These are phyloP conservation scores for Spea bombifrons DNA, from an alignment of 2,113 vertebrate genomes.

Conservation along the genomic window DNA sequence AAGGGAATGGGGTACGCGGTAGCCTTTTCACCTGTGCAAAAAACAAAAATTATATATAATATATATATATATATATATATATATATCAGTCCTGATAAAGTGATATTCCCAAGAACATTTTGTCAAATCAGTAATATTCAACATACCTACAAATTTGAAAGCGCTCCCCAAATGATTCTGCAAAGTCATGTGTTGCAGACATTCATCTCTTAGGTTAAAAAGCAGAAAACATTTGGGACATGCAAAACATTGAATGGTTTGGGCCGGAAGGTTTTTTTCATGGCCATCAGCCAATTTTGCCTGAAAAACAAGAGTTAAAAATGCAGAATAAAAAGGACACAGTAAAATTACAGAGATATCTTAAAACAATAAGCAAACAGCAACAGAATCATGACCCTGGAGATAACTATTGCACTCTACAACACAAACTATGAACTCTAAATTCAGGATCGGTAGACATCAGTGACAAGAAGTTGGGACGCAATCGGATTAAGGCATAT, in stretches of 20 bases:
- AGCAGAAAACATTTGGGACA: slow-evolving; percentile 89
- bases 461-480: no score
- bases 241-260: slow-evolving; percentile 85
- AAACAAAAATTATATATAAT: slow-evolving; percentile 44
- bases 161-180: slow-evolving; percentile 75
- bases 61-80: neutral
- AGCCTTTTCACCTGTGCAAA: slow-evolving; percentile 60
- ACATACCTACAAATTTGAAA: slow-evolving; percentile 70
- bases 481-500: no score
- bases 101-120: no score
- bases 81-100: no score
- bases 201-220: slow-evolving; percentile 81
- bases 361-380: slow-evolving; percentile 22
- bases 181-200: slow-evolving; percentile 86
- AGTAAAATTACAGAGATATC: neutral
- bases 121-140: slow-evolving; percentile 6
- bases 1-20: slow-evolving; percentile 75
- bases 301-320: slow-evolving; percentile 63
- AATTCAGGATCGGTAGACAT: no score
- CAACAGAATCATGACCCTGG: no score
- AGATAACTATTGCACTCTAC: no score
- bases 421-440: no score
- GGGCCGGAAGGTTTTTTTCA: slow-evolving; percentile 69
- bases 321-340: neutral
- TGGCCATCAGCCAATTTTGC: slow-evolving; percentile 70